phyloP scores from a whole-genome alignment of 2,113 vertebrate genomes.

The Echinops telfairi region DNA sequence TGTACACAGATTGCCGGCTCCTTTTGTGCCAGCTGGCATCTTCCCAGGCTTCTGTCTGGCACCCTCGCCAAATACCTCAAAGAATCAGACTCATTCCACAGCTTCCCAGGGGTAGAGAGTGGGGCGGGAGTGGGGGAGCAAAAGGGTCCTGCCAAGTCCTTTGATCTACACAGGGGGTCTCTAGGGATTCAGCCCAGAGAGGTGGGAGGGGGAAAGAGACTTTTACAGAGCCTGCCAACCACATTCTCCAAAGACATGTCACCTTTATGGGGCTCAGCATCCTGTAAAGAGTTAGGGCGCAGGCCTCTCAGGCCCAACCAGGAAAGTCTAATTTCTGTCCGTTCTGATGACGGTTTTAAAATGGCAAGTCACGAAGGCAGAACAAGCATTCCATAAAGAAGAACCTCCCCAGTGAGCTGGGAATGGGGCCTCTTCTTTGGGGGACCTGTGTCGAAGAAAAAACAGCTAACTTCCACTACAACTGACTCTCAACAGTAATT shows the following conservation, averaged over 20 bases:
- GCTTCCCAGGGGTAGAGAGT: slow-evolving; percentile 43
- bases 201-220: slow-evolving; percentile 50
- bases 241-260: slow-evolving; percentile 75
- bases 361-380: slow-evolving; percentile 73
- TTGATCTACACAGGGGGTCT: slow-evolving; percentile 79
- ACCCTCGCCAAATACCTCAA: slow-evolving; percentile 78
- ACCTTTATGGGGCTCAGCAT: slow-evolving; percentile 52
- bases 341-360: slow-evolving; percentile 72
- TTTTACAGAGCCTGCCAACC: slow-evolving; percentile 59
- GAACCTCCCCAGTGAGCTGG: slow-evolving; percentile 70
- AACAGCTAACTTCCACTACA: slow-evolving; percentile 70
- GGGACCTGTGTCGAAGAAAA: slow-evolving; percentile 80
- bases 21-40: slow-evolving; percentile 75
- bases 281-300: slow-evolving; percentile 52
- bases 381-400: slow-evolving; percentile 74
- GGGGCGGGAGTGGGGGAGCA: slow-evolving; percentile 16
- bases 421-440: slow-evolving; percentile 72
- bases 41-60: slow-evolving; percentile 79
- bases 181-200: slow-evolving; percentile 62
- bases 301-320: slow-evolving; percentile 61
- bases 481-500: slow-evolving; percentile 73
- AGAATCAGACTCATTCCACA: slow-evolving; percentile 80
- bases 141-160: slow-evolving; percentile 72
- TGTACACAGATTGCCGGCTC: slow-evolving; percentile 60
- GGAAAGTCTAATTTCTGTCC: slow-evolving; percentile 68